Evolutionary conservation across 2,888 invertebrate species (phyloP), one percentile per base, ranked within the genome.

Genomic region (Mystacides longicornis): DNA sequence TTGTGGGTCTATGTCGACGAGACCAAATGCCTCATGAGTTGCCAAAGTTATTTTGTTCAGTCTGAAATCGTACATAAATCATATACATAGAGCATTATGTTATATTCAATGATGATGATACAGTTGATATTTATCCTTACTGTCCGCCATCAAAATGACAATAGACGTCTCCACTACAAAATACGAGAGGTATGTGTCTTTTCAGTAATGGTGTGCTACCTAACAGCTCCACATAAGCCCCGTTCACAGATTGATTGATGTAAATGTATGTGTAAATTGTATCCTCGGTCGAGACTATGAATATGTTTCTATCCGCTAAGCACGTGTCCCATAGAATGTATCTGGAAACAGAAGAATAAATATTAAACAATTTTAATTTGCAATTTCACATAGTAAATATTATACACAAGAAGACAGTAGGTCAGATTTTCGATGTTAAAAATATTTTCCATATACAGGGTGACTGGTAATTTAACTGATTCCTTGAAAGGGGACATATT

Each of bases 251-350:
- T 65, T 87, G 83, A 49, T 85, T 82, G 2, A 86, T 78, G 71
- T 87, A 91, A 66, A 90, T 81, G 69, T 89, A 94, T 2, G 92
- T 90, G 64, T 80, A 80, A 48, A 91, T 83, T 9, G 81, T 72
- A 58, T 85, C 86, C 51, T 81, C 81, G 66, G 91, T 89, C 71
- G 81, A 91, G 16, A 87, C 78, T 14, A 89, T 80, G 71, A 98
- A 94, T 62, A 93, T 82, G 70, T 92, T 88, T 67, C 87, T 83
- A 65, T 93, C 92, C 2, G 83, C 75, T 20, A 89, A 81, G 66
- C 88, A 89, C 58, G 89, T 86, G 72, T 99, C 98, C 98, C 98
- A 99, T n/a, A 95, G 76, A 33, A 93, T 82, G 50, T 90, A 89
- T 56, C 81, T 78, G 60, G 78, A 64, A 63, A 23, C 52, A 52